Percentiles rank a stretch among this genome's conserved stretches.
Conservation (phyloP, 2,797 vertebrate species). For the Anas georgica region DNA sequence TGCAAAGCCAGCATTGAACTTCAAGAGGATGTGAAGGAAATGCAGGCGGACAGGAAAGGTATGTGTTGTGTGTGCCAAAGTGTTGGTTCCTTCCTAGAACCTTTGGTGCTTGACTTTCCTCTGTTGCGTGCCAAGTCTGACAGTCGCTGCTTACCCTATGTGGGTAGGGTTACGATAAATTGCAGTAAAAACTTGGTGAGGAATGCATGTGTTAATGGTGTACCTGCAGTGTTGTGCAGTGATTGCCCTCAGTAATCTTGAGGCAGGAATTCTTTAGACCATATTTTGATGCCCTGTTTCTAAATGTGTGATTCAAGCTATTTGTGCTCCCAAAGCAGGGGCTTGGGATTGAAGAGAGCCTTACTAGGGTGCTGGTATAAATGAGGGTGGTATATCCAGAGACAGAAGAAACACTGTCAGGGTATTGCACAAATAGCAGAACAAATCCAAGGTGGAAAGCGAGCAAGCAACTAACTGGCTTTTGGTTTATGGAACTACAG, state of each 20-base stretch:
- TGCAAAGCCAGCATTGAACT: conserved; percentile 90
- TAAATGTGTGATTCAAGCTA: not conserved
- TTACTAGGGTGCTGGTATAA: not conserved
- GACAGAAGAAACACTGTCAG: rapidly evolving
- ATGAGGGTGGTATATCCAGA: not conserved
- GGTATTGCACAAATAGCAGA: not conserved
- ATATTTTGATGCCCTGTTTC: not conserved
- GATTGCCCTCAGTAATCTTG: not conserved
- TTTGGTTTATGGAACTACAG: not conserved
- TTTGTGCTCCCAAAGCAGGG: rapidly evolving
- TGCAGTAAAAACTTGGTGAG: not conserved
- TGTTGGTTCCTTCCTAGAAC: rapidly evolving
- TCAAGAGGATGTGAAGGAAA: conserved; percentile 94
- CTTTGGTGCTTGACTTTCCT: not conserved
- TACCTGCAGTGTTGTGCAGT: not conserved
- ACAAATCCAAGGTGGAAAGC: not conserved
- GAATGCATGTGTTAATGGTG: not conserved
- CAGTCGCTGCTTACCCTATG: not conserved
- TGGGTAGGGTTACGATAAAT: not conserved
- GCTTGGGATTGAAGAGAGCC: not conserved
- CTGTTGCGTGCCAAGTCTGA: rapidly evolving
- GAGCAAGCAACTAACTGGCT: not conserved
- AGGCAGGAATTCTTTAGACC: rapidly evolving
- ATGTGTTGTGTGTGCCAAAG: not conserved
- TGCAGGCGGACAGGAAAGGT: conserved; percentile 89